phyloP scores from a whole-genome alignment of 2,888 invertebrate genomes.

The Agriotes lineatus region DNA sequence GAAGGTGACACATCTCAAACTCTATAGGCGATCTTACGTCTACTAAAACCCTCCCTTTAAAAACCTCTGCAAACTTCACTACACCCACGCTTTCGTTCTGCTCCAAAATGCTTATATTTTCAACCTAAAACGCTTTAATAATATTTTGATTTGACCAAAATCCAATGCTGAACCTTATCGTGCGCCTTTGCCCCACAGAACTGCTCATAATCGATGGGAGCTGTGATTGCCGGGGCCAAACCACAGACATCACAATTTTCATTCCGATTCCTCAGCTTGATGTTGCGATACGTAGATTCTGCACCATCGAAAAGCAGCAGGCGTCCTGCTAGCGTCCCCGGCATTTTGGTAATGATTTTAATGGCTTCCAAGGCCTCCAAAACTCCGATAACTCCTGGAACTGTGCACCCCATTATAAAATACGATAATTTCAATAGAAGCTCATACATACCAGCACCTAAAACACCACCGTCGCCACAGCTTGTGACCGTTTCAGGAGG shows the following conservation, averaged over 20 bases:
- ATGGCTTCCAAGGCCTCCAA: slow-evolving; percentile 95
- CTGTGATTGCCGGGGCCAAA: slow-evolving; percentile 75
- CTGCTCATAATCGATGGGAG: slow-evolving; percentile 88
- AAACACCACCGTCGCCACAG: slow-evolving; percentile 93
- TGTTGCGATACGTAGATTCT: slow-evolving; percentile 79
- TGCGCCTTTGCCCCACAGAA: slow-evolving; percentile 89
- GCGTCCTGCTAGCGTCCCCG: slow-evolving; percentile 72
- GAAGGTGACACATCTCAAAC: slow-evolving; percentile 87
- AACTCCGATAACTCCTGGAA: slow-evolving; percentile 93
- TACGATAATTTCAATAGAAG: slow-evolving; percentile 20
- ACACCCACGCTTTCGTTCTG: slow-evolving; percentile 74
- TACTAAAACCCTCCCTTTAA: slow-evolving; percentile 62
- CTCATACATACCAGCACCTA: slow-evolving; percentile 76
- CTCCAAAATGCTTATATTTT: slow-evolving; percentile 65
- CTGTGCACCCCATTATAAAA: slow-evolving; percentile 59
- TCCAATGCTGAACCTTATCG: slow-evolving; percentile 75
- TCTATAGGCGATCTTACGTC: slow-evolving; percentile 90
- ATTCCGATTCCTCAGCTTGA: slow-evolving; percentile 81
- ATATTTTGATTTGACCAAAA: slow-evolving; percentile 29
- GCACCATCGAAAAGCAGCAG: slow-evolving; percentile 90
- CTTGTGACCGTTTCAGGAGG: slow-evolving; percentile 92
- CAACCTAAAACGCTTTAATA: slow-evolving; percentile 54
- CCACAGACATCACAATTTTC: slow-evolving; percentile 86
- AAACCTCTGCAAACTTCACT: slow-evolving; percentile 66
- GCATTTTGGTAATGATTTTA: slow-evolving; percentile 80